Conservation (phyloP, 2,797 vertebrate genomes). For the Poecilia velifera region DNA sequence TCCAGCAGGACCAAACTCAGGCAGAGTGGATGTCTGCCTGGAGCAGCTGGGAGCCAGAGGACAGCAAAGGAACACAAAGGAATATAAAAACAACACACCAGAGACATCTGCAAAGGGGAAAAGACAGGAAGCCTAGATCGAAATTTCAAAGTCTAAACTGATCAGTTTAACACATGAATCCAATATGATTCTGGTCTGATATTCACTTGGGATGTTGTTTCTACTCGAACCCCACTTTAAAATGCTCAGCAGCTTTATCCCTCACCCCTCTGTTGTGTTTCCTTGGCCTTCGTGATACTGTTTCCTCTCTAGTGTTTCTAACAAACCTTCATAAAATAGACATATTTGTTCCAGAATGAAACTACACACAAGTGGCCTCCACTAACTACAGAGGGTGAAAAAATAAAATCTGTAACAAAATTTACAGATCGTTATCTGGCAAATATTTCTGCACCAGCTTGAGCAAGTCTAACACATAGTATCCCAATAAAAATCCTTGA, state of each 20-base stretch:
- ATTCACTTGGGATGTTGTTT: not conserved
- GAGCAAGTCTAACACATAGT: not conserved
- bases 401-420: not conserved
- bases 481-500: not conserved
- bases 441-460: not conserved
- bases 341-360: not conserved
- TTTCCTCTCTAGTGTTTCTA: not conserved
- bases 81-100: not conserved
- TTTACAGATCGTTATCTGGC: not conserved
- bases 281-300: not conserved
- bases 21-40: not conserved
- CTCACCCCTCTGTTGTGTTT: not conserved
- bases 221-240: not conserved
- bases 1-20: not conserved
- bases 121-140: not conserved
- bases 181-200: not conserved
- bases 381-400: not conserved
- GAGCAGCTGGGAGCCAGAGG: not conserved
- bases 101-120: not conserved
- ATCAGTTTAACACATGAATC: not conserved
- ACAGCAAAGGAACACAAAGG: not conserved
- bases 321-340: not conserved
- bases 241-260: not conserved
- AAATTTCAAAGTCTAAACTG: not conserved
- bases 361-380: not conserved